These are phyloP conservation scores for Macrotrachela quadricornifera DNA, from an alignment of 1,140 invertebrate genomes.

Conservation along the genomic window DNA sequence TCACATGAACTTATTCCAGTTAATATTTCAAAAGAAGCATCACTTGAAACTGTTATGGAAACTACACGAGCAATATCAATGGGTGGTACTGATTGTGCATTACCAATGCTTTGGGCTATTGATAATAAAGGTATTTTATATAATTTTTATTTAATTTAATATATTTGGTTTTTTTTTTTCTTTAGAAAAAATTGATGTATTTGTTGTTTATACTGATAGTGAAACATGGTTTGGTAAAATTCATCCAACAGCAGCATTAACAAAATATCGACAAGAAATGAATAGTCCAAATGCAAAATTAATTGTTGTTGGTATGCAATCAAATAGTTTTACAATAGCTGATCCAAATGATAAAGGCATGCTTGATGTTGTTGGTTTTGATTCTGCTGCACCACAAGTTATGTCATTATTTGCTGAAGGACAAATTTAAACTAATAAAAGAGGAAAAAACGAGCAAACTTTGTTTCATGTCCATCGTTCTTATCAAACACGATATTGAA, in stretches of 20 bases:
- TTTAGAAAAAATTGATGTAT: constrained; percentile 36
- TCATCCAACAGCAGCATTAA: constrained; percentile 31
- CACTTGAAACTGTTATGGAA: constrained; percentile 13
- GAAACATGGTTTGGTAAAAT: constrained; percentile 17
- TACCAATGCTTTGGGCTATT: constrained; percentile 37
- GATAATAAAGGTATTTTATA: constrained; percentile 19
- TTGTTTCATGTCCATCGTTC: too few species aligned
- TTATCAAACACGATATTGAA: too few species aligned
- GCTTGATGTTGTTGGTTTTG: constrained; percentile 41
- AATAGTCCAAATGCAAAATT: constrained; percentile 37
- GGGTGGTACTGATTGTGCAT: constrained; percentile 25
- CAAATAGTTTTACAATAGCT: constrained; percentile 22
- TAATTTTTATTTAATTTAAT: too few species aligned
- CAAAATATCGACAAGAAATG: constrained; percentile 34
- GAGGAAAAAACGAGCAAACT: too few species aligned
- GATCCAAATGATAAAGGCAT: constrained; percentile 32
- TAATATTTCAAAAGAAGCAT: constrained; percentile 6
- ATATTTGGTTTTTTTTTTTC: too few species aligned
- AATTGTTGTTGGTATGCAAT: constrained; percentile 10
- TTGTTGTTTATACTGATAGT: constrained; percentile 32
- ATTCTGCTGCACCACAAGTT: constrained; percentile 35
- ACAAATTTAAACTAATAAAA: too few species aligned
- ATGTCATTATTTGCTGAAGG: constrained; percentile 15
- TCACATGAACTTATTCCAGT: neutral
- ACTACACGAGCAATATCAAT: constrained; percentile 12